Evolutionary conservation across 2,113 vertebrate genomes (phyloP).

Genomic region (Ptyas mucosa): DNA sequence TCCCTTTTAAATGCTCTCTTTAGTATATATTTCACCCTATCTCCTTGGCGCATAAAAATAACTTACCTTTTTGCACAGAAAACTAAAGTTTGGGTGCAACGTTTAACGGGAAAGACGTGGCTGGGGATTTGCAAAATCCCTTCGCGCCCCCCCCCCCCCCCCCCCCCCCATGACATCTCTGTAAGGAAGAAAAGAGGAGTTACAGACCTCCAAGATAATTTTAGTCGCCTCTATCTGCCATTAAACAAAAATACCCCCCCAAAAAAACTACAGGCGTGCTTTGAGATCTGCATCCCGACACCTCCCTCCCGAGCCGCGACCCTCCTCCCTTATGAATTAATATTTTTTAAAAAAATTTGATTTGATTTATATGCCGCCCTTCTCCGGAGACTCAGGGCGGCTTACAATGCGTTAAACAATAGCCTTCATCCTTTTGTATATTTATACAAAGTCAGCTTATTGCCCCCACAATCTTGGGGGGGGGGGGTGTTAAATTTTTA

Average conservation of each 20-base stretch:
- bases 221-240: neutral
- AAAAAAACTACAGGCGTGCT: neutral
- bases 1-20: neutral
- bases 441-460: too few relatives aligned
- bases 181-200: neutral
- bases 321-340: neutral
- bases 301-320: too few relatives aligned
- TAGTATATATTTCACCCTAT: neutral
- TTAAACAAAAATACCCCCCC: neutral
- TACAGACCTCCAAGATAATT: neutral
- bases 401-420: too few relatives aligned
- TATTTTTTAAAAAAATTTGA: too few relatives aligned
- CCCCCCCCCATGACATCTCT: neutral
- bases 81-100: neutral
- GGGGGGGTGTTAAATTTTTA: too few relatives aligned
- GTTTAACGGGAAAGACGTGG: neutral
- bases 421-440: too few relatives aligned
- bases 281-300: neutral
- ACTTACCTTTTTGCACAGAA: neutral
- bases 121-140: neutral
- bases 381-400: too few relatives aligned
- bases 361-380: too few relatives aligned
- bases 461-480: too few relatives aligned
- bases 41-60: neutral
- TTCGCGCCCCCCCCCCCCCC: too few relatives aligned